Evolutionary conservation across 1,140 invertebrate genomes (phyloP).

Genomic region (Philotrypesis tridentata): DNA sequence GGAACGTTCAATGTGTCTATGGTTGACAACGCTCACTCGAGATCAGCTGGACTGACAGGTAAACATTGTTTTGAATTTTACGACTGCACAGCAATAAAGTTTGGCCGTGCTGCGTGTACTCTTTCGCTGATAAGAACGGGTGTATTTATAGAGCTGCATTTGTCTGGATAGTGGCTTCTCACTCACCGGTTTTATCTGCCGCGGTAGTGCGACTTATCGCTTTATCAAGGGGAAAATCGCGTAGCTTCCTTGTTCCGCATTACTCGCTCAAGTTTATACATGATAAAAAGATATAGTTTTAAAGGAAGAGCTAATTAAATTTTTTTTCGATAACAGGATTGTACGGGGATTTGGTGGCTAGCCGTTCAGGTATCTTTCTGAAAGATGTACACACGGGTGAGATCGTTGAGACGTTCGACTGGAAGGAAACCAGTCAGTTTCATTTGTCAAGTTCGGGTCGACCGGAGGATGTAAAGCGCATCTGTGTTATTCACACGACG

Average conservation of each 20-base stretch:
- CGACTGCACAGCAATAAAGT: too few species aligned
- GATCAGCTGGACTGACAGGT: conserved; percentile 71
- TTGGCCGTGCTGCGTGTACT: too few species aligned
- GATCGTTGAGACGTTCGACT: conserved; percentile 69
- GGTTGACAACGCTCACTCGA: conserved; percentile 75
- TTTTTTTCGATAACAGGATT: conserved; percentile 62
- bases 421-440: conserved; percentile 74
- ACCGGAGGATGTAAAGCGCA: conserved; percentile 74
- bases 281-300: too few species aligned
- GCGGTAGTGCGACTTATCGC: too few species aligned
- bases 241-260: too few species aligned
- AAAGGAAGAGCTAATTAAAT: too few species aligned
- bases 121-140: too few species aligned
- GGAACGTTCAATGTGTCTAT: conserved; percentile 73
- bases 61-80: conserved; percentile 37
- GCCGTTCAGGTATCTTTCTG: conserved; percentile 69
- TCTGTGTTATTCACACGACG: conserved; percentile 75
- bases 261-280: too few species aligned
- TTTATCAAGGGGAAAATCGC: too few species aligned
- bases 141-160: too few species aligned
- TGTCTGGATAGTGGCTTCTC: too few species aligned
- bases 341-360: conserved; percentile 73
- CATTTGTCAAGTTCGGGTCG: conserved; percentile 71
- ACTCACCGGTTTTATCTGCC: too few species aligned
- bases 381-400: conserved; percentile 72